Base-by-base conservation (phyloP, 2,113 vertebrate species). In the Pelobates fuscus region DNA sequence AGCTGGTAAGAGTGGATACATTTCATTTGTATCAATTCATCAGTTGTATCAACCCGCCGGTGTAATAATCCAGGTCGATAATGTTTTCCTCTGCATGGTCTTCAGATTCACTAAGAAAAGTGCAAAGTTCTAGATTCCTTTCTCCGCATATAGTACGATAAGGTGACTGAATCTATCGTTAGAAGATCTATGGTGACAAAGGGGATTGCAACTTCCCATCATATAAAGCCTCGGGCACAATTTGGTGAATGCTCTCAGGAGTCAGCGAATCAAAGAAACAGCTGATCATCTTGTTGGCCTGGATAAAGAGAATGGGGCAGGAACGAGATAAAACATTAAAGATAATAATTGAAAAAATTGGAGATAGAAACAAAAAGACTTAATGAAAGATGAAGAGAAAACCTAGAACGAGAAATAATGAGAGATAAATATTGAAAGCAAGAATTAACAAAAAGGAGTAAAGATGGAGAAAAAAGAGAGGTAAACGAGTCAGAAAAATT, bases 251-350 rank as follows among this genome's bases (percentile, higher is more conserved):
- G 80, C 85, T 88, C 25, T 89, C 83, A 2, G 84, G 84, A 46
- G 86, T 76, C 71, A 85, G 79, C 20, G 73, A 80, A 52, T 88
- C 80, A 79, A 90, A 92, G 30, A 91, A 81, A 78, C 81, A 83
- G 37, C 83, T 78, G 32, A 89, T 84, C 71, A 91, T 84, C 71
- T 85, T 83, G 44, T 82, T 32, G 2, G 87, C 89, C 90, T 92
- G 77, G 2, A 72, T 64, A 72, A 62, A 72, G 71, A 79, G 49
- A 21, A 10, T 32, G 54, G 25, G 14, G 43, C 24, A 57, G 11
- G 26, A 46, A n/a, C 46, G 58, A 25, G 11, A 46, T 55, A 37
- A 24, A 37, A 37, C 5, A 37, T 37, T n/a, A n/a, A 49, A 49
- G 1, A 17, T 14, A 49, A 46, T 17, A 49, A 55, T n/a, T n/a